Evolutionary conservation across 2,113 vertebrate species (phyloP).

Genomic region (Oncorhynchus mykiss): DNA sequence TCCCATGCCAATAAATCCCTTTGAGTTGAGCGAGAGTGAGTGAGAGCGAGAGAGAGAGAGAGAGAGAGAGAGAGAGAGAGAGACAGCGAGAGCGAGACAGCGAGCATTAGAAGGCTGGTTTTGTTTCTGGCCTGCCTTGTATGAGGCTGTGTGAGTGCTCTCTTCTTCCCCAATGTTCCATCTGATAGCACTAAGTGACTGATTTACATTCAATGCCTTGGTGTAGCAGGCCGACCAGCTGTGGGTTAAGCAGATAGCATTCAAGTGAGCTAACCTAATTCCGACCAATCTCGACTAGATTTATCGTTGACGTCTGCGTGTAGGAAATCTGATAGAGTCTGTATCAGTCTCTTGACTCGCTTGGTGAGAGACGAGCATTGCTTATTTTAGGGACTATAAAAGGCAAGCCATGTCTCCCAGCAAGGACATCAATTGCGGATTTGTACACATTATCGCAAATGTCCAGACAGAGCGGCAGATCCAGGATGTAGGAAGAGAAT

Average conservation of each 20-base stretch:
- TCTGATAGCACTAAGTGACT: conserved; percentile 79
- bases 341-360: conserved; percentile 79
- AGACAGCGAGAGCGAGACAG: conserved; percentile 46
- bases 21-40: too few relatives aligned
- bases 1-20: too few relatives aligned
- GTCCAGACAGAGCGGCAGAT: conserved; percentile 48
- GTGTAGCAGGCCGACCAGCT: conserved; percentile 79
- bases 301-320: conserved; percentile 80
- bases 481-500: conserved; percentile 68
- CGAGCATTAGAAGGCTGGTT: conserved; percentile 56
- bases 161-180: conserved; percentile 73
- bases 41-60: conserved; percentile 16
- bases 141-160: conserved; percentile 66
- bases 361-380: conserved; percentile 73
- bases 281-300: conserved; percentile 77
- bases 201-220: conserved; percentile 80
- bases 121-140: conserved; percentile 38
- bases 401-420: conserved; percentile 76
- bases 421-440: conserved; percentile 75
- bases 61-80: conserved; percentile 1
- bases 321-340: conserved; percentile 79
- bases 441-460: conserved; percentile 78
- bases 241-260: conserved; percentile 82
- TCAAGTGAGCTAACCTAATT: conserved; percentile 84
- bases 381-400: conserved; percentile 76